These are phyloP conservation scores for Melanostigma gelatinosum DNA, from an alignment of 2,113 vertebrate genomes.

Conservation along the genomic window DNA sequence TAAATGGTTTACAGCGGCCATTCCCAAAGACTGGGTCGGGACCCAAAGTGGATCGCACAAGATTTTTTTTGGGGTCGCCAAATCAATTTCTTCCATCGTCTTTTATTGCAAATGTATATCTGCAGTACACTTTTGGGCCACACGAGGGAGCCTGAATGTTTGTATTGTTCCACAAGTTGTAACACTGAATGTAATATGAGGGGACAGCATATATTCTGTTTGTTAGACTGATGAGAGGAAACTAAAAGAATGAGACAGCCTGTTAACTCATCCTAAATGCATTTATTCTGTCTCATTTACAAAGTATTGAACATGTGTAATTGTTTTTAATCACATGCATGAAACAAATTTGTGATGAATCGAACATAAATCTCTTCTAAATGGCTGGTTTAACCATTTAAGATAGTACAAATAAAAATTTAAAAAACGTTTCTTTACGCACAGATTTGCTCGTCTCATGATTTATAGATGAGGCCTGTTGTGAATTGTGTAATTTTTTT, in stretches of 20 bases:
- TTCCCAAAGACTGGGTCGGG: background rate
- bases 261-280: background rate
- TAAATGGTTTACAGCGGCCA: background rate
- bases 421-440: background rate
- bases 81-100: background rate
- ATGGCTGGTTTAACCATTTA: background rate
- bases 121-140: background rate
- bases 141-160: background rate
- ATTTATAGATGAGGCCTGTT: background rate
- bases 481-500: background rate
- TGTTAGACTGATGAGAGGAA: background rate
- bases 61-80: background rate
- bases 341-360: background rate
- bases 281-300: background rate
- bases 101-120: background rate
- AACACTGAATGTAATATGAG: background rate
- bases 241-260: no score
- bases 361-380: background rate
- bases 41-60: background rate
- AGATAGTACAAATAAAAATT: background rate
- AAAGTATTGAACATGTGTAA: background rate
- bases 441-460: background rate
- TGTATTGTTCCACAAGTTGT: background rate
- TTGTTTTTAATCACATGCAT: no score
- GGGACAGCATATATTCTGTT: background rate